Percentiles rank a stretch among this genome's conserved stretches.
Evolutionary conservation across 2,888 invertebrate genomes (phyloP).

Genomic region (Calameuta filiformis): DNA sequence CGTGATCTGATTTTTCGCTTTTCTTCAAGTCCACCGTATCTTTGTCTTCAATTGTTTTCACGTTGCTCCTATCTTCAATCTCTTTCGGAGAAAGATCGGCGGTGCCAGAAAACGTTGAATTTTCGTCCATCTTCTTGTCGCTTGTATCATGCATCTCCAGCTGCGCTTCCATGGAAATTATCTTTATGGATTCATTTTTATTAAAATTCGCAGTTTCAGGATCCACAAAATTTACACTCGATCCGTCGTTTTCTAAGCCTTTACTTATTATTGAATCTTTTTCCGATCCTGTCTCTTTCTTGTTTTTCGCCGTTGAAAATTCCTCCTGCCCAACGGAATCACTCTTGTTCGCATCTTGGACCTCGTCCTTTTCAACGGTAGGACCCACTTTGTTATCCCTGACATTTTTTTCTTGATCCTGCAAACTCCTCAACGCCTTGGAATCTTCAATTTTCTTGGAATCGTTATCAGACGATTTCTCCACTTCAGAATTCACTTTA

Average conservation of each 20-base stretch:
- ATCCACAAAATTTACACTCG: not conserved
- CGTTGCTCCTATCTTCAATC: not conserved
- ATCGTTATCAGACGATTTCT: not conserved
- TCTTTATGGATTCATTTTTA: not conserved
- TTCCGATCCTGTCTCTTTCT: not conserved
- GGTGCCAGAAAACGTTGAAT: not conserved
- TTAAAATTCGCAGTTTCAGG: not conserved
- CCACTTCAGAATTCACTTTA: not conserved
- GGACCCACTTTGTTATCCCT: not conserved
- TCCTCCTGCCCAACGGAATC: too few relatives aligned
- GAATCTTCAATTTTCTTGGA: not conserved
- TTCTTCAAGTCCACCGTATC: not conserved
- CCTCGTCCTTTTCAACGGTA: not conserved
- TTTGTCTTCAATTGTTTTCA: not conserved
- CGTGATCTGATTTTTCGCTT: not conserved
- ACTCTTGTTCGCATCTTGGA: too few relatives aligned
- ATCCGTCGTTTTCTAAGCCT: not conserved
- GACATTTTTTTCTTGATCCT: not conserved
- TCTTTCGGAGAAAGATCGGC: not conserved
- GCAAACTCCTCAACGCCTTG: not conserved
- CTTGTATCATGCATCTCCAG: not conserved
- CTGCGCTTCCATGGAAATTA: not conserved
- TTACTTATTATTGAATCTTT: not conserved
- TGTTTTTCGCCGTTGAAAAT: too few relatives aligned
- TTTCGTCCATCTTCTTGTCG: not conserved